Evolutionary conservation across 2,797 vertebrate genomes (phyloP).

Genomic region (Myotis myotis): DNA sequence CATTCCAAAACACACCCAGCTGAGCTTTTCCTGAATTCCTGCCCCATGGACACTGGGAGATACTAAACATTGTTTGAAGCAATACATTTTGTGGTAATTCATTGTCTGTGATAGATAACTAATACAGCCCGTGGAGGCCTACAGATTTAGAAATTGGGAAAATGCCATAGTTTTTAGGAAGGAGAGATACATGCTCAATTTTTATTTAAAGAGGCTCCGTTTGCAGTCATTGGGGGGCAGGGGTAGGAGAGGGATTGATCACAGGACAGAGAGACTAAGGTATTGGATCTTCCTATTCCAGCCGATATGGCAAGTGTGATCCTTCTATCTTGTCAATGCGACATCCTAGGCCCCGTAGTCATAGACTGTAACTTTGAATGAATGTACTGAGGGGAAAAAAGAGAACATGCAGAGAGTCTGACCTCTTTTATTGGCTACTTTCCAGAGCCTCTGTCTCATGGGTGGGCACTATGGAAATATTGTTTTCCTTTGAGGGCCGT

Average conservation of each 20-base stretch:
- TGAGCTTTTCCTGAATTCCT: background rate
- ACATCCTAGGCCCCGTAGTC: background rate
- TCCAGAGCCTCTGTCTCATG: background rate
- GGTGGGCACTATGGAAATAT: too few species aligned
- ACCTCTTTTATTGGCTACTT: background rate
- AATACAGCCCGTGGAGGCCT: rapidly evolving
- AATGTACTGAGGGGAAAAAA: background rate
- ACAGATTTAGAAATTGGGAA: background rate
- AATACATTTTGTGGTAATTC: background rate
- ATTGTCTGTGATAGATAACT: background rate
- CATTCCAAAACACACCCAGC: background rate
- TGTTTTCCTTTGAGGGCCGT: background rate
- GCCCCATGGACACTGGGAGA: background rate
- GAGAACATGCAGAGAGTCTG: background rate
- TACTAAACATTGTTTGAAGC: background rate
- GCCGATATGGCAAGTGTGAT: background rate
- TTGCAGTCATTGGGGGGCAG: too few species aligned
- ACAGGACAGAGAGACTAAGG: background rate
- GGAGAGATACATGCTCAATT: rapidly evolving
- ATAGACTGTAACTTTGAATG: background rate
- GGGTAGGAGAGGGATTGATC: background rate
- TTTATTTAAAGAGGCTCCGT: background rate
- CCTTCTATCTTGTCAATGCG: background rate
- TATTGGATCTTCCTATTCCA: background rate
- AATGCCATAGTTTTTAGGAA: background rate